Conservation (phyloP, 35 echinoderm and acorn worm genomes). For the Lytechinus pictus region DNA sequence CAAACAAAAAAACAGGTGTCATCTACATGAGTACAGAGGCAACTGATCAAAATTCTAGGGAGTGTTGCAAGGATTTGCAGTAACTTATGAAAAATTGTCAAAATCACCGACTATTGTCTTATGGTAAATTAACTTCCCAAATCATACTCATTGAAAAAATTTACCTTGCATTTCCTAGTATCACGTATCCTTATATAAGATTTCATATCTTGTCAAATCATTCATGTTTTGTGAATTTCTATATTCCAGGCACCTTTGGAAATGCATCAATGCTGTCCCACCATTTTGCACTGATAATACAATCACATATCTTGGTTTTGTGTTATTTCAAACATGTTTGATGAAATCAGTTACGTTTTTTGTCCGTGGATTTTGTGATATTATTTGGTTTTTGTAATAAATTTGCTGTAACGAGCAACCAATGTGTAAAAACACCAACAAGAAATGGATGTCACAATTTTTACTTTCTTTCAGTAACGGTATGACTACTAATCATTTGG, state of each 20-base stretch:
- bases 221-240: neutral
- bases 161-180: neutral
- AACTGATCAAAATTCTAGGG: too few relatives aligned
- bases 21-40: too few relatives aligned
- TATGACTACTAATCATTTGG: neutral
- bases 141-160: neutral
- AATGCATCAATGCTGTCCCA: neutral
- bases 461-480: neutral
- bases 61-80: too few relatives aligned
- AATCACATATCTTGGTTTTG: neutral
- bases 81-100: too few relatives aligned
- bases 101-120: too few relatives aligned
- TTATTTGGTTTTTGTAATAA: constrained; percentile 15
- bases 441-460: neutral
- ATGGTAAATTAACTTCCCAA: too few relatives aligned
- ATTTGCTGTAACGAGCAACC: constrained; percentile 8
- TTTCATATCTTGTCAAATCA: neutral
- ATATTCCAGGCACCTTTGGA: neutral
- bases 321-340: neutral
- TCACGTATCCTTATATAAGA: neutral
- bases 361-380: constrained; percentile 13
- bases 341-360: neutral
- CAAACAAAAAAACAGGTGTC: too few relatives aligned
- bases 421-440: neutral
- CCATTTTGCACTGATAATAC: neutral